Evolutionary conservation across 1,140 invertebrate species (phyloP), one percentile per base, ranked within the genome.

Genomic region (Zeugodacus cucurbitae): DNA sequence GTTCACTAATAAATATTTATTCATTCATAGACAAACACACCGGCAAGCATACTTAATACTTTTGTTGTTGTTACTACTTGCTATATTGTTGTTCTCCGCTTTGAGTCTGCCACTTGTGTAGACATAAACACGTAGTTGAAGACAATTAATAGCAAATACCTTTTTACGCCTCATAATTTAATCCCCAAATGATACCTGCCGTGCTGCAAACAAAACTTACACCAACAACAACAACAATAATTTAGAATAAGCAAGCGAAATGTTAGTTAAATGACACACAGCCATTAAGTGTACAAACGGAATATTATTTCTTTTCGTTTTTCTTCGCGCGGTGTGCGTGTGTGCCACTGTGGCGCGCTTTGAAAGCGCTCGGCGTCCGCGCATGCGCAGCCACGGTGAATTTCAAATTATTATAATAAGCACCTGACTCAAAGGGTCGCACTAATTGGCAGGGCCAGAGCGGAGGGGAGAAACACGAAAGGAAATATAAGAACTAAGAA

Each of bases 111-210:
- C 10, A 78, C 70, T 78, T 7, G 37, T 10, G 26, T 29, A n/a
- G n/a, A 48, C 10, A 82, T 29, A 29, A 82, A 41, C 74, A 48
- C 41, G 74, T 48, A 48, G 37, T 26, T 48, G 22, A 29, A 54
- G 74, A 82, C 37, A 82, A 82, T 82, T 74, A 74, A 74, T 74
- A 37, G 67, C 67, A 74, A 74, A 74, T 74, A 41, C 34, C 67
- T 74, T 74, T 74, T 82, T 82, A 48, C 74, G 74, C 74, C 74
- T 82, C 74, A 82, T 82, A 82, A 82, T 82, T 82, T 44, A 54
- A 82, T 82, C 74, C 44, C 7, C 74, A 48, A 82, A 48, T 82
- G n/a, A 48, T 82, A 48, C 74, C 74, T 82, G 74, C 41, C 74
- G 37, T 48, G 74, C 74, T 26, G 74, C 41, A 20, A 82, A 48